Percentiles rank a stretch among this genome's conserved stretches.
These are phyloP conservation scores for Oligia strigilis DNA, from an alignment of 2,888 invertebrate species.

Conservation along the genomic window DNA sequence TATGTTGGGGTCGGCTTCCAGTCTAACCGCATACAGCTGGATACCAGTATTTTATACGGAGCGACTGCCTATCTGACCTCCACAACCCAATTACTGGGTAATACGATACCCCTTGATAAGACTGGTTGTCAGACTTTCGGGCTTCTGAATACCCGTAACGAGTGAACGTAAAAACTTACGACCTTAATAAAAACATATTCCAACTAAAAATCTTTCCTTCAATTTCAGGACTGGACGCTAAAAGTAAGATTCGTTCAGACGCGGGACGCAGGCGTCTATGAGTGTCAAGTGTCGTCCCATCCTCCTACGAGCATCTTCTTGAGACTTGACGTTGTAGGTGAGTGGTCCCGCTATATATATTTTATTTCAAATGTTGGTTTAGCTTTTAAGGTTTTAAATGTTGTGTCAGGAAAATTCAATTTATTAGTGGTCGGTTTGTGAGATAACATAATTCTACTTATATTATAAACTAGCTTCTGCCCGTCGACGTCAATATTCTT, in stretches of 20 bases:
- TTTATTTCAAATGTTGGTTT: conserved; percentile 35
- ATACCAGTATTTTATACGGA: too few species aligned
- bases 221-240: conserved; percentile 95
- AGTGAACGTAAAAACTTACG: too few species aligned
- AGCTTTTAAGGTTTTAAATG: conserved; percentile 7
- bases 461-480: too few species aligned
- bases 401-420: not conserved
- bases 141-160: too few species aligned
- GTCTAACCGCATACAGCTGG: too few species aligned
- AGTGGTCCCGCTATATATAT: conserved; percentile 81
- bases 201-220: conserved; percentile 23
- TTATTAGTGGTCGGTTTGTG: not conserved
- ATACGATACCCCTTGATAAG: too few species aligned
- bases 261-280: conserved; percentile 96
- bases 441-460: too few species aligned
- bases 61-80: too few species aligned
- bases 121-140: too few species aligned
- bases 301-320: conserved; percentile 97
- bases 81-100: too few species aligned
- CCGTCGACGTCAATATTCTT: too few species aligned
- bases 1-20: too few species aligned
- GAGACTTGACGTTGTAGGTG: conserved; percentile 96
- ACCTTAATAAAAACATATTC: not conserved
- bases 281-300: conserved; percentile 97
- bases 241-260: conserved; percentile 97